A percentile compares a stretch with the other conserved stretches of the same genome.
phyloP scores from a whole-genome alignment of 2,888 invertebrate species.

The Yponomeuta cagnagella region DNA sequence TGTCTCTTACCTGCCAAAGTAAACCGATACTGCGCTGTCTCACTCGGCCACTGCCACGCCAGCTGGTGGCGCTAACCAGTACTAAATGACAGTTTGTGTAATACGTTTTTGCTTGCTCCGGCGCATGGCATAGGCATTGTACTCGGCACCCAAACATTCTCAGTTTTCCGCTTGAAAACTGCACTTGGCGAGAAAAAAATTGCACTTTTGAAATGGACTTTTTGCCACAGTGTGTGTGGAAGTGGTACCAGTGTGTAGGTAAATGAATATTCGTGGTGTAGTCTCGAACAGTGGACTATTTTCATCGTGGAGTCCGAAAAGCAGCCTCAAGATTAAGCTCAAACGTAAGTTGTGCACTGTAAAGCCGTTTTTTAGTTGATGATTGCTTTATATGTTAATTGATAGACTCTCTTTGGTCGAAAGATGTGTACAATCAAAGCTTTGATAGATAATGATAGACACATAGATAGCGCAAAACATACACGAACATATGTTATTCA shows the following conservation, averaged over 20 bases:
- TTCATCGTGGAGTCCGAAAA: constrained; percentile 64
- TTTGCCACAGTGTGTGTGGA: constrained; percentile 30
- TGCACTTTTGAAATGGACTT: background rate
- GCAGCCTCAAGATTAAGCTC: constrained; percentile 70
- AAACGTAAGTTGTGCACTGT: constrained; percentile 53
- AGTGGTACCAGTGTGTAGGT: constrained; percentile 39
- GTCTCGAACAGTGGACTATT: constrained; percentile 61
- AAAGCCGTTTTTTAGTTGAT: background rate
- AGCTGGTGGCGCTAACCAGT: constrained; percentile 48
- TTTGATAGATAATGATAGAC: too few species aligned
- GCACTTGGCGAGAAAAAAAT: background rate
- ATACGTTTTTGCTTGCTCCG: constrained; percentile 28
- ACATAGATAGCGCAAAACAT: too few species aligned
- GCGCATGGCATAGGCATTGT: constrained; percentile 1
- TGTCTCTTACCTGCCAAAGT: constrained; percentile 28
- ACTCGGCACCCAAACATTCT: background rate
- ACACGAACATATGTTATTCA: too few species aligned
- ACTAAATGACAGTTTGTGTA: constrained; percentile 58
- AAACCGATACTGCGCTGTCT: constrained; percentile 1
- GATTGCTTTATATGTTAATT: background rate
- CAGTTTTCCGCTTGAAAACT: background rate
- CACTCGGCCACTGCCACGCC: constrained; percentile 31
- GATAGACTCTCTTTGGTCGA: background rate
- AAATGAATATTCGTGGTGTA: constrained; percentile 68
- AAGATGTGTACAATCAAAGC: too few species aligned